Evolutionary conservation across 2,888 invertebrate genomes (phyloP).

Genomic region (Tyria jacobaeae): DNA sequence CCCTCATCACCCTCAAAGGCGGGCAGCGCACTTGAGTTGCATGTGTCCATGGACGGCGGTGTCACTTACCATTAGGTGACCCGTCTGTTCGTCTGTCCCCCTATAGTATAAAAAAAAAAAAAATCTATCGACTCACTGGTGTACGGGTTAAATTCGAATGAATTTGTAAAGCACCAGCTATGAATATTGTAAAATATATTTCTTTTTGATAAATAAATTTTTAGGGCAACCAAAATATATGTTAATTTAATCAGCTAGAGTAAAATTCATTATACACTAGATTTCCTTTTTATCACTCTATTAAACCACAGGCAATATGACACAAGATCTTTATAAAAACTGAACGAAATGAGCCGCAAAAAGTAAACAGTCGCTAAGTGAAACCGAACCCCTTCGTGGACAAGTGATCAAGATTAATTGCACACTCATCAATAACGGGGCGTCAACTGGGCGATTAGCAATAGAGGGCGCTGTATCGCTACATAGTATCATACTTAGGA

Average conservation of each 20-base stretch:
- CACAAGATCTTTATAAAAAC: slow-evolving; percentile 24
- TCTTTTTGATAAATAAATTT: no score
- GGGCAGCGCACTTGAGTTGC: no score
- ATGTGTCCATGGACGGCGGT: no score
- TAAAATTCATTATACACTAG: background rate
- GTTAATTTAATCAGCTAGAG: background rate
- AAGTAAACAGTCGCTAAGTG: slow-evolving; percentile 48
- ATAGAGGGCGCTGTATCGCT: slow-evolving; percentile 40
- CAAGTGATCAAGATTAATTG: slow-evolving; percentile 55
- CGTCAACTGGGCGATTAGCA: slow-evolving; percentile 46
- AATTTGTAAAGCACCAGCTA: no score
- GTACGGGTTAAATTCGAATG: no score
- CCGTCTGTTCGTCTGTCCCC: no score
- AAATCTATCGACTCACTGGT: no score
- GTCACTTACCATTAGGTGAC: no score
- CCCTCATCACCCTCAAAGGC: no score
- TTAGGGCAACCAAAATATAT: no score
- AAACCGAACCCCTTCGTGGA: slow-evolving; percentile 46
- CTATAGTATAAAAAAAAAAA: no score
- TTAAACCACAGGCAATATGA: slow-evolving; percentile 2
- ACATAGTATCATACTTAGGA: slow-evolving; percentile 5
- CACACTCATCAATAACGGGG: slow-evolving; percentile 50
- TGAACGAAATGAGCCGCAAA: slow-evolving; percentile 37
- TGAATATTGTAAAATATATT: no score
- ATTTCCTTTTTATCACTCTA: background rate